Conservation (phyloP, 1,140 invertebrate species). For the Drosophila sucinea region DNA sequence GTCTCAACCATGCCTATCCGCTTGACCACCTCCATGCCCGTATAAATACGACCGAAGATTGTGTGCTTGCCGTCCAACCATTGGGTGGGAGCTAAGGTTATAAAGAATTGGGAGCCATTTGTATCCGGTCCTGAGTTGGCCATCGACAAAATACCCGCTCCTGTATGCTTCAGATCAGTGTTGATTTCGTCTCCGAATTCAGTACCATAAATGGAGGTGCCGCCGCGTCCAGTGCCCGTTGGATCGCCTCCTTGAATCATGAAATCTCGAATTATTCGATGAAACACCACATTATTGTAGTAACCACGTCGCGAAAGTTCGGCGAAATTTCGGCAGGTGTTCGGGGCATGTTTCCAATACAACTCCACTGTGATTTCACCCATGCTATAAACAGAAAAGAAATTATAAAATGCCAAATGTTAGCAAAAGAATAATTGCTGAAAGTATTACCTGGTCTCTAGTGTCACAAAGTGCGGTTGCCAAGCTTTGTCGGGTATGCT, state of each 20-base stretch:
- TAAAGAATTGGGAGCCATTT: slow-evolving; percentile 99
- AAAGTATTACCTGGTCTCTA: slow-evolving; percentile 90
- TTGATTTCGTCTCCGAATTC: slow-evolving; percentile 98
- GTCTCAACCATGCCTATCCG: slow-evolving; percentile 96
- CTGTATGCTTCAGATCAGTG: slow-evolving; percentile 96
- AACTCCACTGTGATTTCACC: slow-evolving; percentile 95
- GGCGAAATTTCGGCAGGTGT: slow-evolving; percentile 98
- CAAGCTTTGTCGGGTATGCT: slow-evolving; percentile 93
- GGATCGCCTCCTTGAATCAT: slow-evolving; percentile 99
- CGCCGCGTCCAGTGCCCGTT: slow-evolving; percentile 96
- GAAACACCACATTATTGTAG: slow-evolving; percentile 98
- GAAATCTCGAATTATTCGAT: slow-evolving; percentile 97
- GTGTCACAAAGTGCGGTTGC: slow-evolving; percentile 91
- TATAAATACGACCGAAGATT: slow-evolving; percentile 95
- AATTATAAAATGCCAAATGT: not conserved
- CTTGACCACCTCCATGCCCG: slow-evolving; percentile 95
- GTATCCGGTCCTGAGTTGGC: slow-evolving; percentile 97
- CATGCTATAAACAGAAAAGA: slow-evolving; percentile 89
- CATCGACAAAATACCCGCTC: slow-evolving; percentile 88
- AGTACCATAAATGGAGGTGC: slow-evolving; percentile 97
- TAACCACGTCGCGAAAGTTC: slow-evolving; percentile 96
- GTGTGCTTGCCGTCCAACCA: slow-evolving; percentile 99
- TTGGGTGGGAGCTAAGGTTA: slow-evolving; percentile 97
- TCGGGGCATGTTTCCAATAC: slow-evolving; percentile 99
- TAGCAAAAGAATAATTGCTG: too few relatives aligned